Evolutionary conservation across 2,113 vertebrate species (phyloP).

Genomic region (Protobothrops mucrosquamatus): DNA sequence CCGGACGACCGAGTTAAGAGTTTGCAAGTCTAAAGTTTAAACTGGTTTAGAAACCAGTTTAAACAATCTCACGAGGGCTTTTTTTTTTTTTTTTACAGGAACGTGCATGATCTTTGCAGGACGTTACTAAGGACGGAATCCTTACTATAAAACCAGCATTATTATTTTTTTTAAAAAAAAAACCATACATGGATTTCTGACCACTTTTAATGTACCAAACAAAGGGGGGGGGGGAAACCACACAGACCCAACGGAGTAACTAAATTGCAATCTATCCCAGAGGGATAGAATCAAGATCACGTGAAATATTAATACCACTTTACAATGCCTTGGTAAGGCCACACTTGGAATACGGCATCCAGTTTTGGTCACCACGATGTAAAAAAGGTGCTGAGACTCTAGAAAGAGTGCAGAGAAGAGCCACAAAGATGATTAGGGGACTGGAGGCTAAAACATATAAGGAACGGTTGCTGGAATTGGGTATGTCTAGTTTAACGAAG

Average conservation of each 20-base stretch:
- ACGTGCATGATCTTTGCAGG: not conserved
- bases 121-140: not conserved
- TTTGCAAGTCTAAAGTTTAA: not conserved
- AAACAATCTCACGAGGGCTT: not conserved
- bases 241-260: not conserved
- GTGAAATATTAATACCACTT: too few species aligned
- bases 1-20: not conserved
- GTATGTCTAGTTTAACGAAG: too few species aligned
- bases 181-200: not conserved
- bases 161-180: not conserved
- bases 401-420: too few species aligned
- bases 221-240: fast-evolving
- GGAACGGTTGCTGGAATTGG: too few species aligned
- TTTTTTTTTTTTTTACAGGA: not conserved
- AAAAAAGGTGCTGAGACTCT: too few species aligned
- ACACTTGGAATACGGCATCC: too few species aligned
- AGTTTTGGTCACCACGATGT: too few species aligned
- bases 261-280: not conserved
- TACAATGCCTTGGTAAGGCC: too few species aligned
- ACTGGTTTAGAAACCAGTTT: not conserved
- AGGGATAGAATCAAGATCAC: too few species aligned
- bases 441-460: too few species aligned
- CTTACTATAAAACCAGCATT: not conserved
- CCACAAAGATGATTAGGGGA: too few species aligned
- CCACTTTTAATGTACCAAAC: not conserved